A percentile compares a stretch with the other conserved stretches of the same genome.
Conservation (phyloP, 2,113 vertebrate genomes). For the Pseudorectes ferrugineus region DNA sequence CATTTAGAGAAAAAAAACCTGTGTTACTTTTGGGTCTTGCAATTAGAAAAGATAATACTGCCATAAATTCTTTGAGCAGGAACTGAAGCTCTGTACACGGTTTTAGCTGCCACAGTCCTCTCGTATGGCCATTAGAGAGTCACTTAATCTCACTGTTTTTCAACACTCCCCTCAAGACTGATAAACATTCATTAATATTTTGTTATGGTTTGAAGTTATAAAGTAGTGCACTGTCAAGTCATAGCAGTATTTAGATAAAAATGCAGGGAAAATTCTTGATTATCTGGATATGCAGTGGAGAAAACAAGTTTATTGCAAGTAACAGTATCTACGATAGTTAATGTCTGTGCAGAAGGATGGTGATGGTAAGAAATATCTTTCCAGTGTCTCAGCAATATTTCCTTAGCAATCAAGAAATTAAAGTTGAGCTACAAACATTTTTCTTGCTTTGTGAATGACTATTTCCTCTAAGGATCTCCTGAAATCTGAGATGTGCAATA, state of each 20-base stretch:
- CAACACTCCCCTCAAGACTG: not conserved
- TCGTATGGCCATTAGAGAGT: not conserved
- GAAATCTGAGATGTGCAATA: not conserved
- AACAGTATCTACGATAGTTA: not conserved
- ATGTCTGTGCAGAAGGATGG: not conserved
- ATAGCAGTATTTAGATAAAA: not conserved
- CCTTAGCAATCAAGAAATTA: slow-evolving; percentile 24
- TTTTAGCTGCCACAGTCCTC: not conserved
- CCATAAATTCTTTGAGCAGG: not conserved
- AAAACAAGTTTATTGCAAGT: slow-evolving; percentile 15
- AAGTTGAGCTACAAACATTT: slow-evolving; percentile 2
- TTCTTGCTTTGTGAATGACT: not conserved
- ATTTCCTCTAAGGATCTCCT: slow-evolving; percentile 10
- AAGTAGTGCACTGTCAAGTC: not conserved
- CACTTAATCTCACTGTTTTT: not conserved
- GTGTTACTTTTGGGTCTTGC: not conserved
- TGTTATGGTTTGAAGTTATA: not conserved
- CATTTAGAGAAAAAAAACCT: not conserved
- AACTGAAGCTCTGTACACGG: not conserved
- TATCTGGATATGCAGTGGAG: not conserved
- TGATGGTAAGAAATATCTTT: not conserved
- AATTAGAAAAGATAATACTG: not conserved
- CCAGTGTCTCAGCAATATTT: not conserved
- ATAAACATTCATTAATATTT: not conserved
- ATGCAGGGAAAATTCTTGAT: not conserved